Base-by-base conservation (phyloP, 1,140 invertebrate genomes). In the Platyscapa corneri region DNA sequence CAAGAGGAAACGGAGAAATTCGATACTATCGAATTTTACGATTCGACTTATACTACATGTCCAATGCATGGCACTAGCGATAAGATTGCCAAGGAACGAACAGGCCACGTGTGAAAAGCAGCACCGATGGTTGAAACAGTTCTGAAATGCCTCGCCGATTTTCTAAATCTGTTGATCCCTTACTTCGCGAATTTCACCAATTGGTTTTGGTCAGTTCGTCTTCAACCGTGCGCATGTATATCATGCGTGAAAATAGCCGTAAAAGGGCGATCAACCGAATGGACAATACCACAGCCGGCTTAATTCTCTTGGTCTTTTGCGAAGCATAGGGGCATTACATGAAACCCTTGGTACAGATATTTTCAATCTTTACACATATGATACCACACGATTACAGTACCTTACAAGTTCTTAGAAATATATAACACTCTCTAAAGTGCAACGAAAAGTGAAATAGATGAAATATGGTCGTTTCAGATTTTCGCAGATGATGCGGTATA, bases 21-120 rank as follows among this genome's bases (percentile, higher is more conserved):
- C 23, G 16, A 64, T 16, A 23, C 37, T 75, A 79, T 79, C 42
- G 83, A 60, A 72, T 84, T 84, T 84, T 72, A 84, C 60, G 82
- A 84, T 30, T 37, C 14, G 81, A 7, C 49, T 80, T 67, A 80
- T 23, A 18, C 56, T 27, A 14, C 56, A 60, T 60, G 56, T 23
- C 10, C 56, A 14, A 60, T 14, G 23, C 23, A 3, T 60, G 23
- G 5, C 10, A 23, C 23, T 3, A 6, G 10, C 5, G 56, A 60
- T 60, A 60, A 60, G 56, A 60, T 60, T 60, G 23, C 23, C 3
- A 60, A 60, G 5, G 49, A 53, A 60, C 23, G 56, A 60, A 0
- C 65, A 30, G 7, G 32, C 30, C 14, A 67, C 30, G 32, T 20
- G 65, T 34, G 32, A 32, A 67, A 1, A 34, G 2, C 1, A 2